Evolutionary conservation across 2,888 invertebrate genomes (phyloP).

Genomic region (Drosophila pseudotakahashii): DNA sequence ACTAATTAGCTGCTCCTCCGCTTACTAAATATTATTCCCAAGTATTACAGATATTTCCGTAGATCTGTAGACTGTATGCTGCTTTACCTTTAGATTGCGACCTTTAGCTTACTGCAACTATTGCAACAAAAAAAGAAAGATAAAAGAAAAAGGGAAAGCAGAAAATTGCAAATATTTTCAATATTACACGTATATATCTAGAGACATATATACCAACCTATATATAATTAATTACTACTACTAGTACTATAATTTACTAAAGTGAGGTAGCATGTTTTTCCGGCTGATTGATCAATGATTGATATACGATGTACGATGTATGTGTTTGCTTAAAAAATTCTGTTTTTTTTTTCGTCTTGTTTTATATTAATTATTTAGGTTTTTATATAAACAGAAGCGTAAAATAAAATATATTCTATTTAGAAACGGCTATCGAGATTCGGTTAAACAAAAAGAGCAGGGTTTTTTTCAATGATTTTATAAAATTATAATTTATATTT

Average conservation of each 20-base stretch:
- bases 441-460: neutral
- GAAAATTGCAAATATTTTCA: conserved; percentile 60
- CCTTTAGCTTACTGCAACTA: conserved; percentile 53
- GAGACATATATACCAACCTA: conserved; percentile 16
- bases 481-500: conserved; percentile 3
- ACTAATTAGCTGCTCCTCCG: conserved; percentile 43
- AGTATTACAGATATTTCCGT: conserved; percentile 12
- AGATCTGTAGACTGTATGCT: conserved; percentile 16
- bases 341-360: conserved; percentile 71
- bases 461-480: neutral
- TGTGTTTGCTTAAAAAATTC: conserved; percentile 66
- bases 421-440: conserved; percentile 42
- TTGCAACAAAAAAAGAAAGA: conserved; percentile 24
- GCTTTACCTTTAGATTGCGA: conserved; percentile 5
- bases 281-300: conserved; percentile 36
- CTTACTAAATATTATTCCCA: conserved; percentile 29
- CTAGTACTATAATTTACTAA: conserved; percentile 65
- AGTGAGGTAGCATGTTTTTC: conserved; percentile 27
- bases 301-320: conserved; percentile 38
- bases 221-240: conserved; percentile 39
- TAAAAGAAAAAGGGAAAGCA: neutral
- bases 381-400: conserved; percentile 70
- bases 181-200: conserved; percentile 51
- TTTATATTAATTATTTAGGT: conserved; percentile 75
- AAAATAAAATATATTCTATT: conserved; percentile 74